These are phyloP conservation scores for Cuniculus paca DNA, from an alignment of 2,797 vertebrate genomes.

Conservation along the genomic window DNA sequence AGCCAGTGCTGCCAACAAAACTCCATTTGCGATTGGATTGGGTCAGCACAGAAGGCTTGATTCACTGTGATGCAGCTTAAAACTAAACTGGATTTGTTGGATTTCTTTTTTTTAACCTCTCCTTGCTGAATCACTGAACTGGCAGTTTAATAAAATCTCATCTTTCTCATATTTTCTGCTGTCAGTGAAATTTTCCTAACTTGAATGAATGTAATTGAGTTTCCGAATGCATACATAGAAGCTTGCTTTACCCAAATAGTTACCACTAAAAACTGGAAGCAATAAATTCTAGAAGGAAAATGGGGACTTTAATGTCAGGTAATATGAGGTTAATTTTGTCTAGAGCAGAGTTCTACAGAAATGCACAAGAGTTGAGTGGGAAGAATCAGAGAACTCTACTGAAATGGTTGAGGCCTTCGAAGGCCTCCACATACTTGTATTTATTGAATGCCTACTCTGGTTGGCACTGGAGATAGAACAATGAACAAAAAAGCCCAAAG, in stretches of 20 bases:
- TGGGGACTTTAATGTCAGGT: not conserved
- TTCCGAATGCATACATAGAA: not conserved
- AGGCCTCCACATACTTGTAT: not conserved
- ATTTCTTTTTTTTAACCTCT: not conserved
- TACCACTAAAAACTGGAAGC: not conserved
- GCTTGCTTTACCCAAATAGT: not conserved
- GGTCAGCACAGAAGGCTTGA: not conserved
- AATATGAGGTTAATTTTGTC: not conserved
- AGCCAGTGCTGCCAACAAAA: not conserved
- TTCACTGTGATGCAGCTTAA: not conserved
- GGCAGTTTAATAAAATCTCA: not conserved
- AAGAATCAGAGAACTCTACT: not conserved
- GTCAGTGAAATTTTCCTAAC: not conserved
- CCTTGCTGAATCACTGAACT: not conserved
- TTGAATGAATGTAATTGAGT: not conserved
- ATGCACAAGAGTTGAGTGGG: not conserved
- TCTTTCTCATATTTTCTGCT: slow-evolving; percentile 20
- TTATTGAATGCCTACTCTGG: not conserved
- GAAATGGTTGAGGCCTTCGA: not conserved
- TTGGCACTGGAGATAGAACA: not conserved
- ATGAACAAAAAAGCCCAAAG: not conserved
- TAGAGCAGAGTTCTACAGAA: not conserved
- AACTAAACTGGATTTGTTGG: not conserved
- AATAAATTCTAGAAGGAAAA: not conserved
- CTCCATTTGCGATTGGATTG: not conserved